These are phyloP conservation scores for Scatophagus argus DNA, from an alignment of 2,113 vertebrate genomes.

Conservation along the genomic window DNA sequence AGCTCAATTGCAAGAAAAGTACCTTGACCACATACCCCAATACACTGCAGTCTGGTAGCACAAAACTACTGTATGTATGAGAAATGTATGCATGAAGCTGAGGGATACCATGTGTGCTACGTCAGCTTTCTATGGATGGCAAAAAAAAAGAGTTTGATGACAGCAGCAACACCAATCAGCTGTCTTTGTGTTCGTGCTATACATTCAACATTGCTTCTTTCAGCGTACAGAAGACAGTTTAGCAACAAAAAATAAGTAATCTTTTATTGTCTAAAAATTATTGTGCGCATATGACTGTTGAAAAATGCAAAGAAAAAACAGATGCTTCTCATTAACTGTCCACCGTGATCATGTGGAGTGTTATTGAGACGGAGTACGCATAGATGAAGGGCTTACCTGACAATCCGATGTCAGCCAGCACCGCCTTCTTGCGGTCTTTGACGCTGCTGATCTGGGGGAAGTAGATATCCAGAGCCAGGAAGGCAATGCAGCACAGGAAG, in stretches of 20 bases:
- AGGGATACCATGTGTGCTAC: neutral
- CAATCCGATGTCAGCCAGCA: constrained; percentile 91
- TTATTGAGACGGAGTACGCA: neutral
- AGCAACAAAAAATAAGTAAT: neutral
- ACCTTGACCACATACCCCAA: neutral
- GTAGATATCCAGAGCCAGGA: constrained; percentile 94
- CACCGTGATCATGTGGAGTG: no score
- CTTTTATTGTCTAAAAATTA: neutral
- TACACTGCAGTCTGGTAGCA: neutral
- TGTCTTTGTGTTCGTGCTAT: neutral
- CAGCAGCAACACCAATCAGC: neutral
- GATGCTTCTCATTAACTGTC: neutral
- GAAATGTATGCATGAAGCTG: neutral
- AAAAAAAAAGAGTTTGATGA: no score
- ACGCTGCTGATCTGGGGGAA: constrained; percentile 99
- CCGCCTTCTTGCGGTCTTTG: constrained; percentile 97
- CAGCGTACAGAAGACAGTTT: neutral
- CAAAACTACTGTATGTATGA: neutral
- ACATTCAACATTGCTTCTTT: neutral
- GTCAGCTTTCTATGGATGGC: neutral
- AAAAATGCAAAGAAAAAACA: neutral
- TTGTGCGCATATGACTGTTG: neutral
- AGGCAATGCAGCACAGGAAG: constrained; percentile 93
- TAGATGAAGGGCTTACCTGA: constrained; percentile 86
- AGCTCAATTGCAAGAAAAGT: neutral